These are phyloP conservation scores for Hoplodrina blanda DNA, from an alignment of 2,888 invertebrate genomes.

Conservation along the genomic window DNA sequence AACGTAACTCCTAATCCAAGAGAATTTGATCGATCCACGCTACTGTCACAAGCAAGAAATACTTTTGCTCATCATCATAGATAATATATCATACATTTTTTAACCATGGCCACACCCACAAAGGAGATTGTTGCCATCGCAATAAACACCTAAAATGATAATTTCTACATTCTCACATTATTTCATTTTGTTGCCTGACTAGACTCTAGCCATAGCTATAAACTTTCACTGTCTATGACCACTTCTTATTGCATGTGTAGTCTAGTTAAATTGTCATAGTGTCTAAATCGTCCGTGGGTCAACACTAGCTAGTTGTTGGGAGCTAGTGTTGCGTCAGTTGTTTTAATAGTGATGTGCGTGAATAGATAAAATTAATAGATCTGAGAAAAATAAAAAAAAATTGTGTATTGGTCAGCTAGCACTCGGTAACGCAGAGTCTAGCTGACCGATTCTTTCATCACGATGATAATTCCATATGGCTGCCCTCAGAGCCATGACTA, in stretches of 20 bases:
- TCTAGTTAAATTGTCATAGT: slow-evolving; percentile 45
- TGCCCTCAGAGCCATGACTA: too few relatives aligned
- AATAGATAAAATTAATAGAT: slow-evolving; percentile 12
- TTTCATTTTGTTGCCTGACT: slow-evolving; percentile 28
- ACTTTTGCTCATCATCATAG: slow-evolving; percentile 1
- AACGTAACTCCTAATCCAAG: too few relatives aligned
- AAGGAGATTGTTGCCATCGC: slow-evolving; percentile 21
- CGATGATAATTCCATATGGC: too few relatives aligned
- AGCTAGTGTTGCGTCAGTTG: slow-evolving; percentile 43
- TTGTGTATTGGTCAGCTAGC: too few relatives aligned
- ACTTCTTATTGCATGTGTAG: slow-evolving; percentile 22
- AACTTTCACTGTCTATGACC: slow-evolving; percentile 53
- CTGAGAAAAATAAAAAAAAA: too few relatives aligned
- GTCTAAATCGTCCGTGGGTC: slow-evolving; percentile 35
- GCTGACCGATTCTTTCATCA: too few relatives aligned
- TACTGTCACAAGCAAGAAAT: too few relatives aligned
- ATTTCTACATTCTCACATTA: slow-evolving; percentile 42
- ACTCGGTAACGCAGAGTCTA: too few relatives aligned
- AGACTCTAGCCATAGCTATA: slow-evolving; percentile 13
- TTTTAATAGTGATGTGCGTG: slow-evolving; percentile 39
- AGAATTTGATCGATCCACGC: background rate
- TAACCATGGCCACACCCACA: slow-evolving; percentile 18
- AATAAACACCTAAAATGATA: slow-evolving; percentile 21
- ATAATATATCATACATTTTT: background rate
- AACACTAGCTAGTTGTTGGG: slow-evolving; percentile 28